phyloP scores from a whole-genome alignment of 2,797 vertebrate genomes.

The Cetoscarus ocellatus region DNA sequence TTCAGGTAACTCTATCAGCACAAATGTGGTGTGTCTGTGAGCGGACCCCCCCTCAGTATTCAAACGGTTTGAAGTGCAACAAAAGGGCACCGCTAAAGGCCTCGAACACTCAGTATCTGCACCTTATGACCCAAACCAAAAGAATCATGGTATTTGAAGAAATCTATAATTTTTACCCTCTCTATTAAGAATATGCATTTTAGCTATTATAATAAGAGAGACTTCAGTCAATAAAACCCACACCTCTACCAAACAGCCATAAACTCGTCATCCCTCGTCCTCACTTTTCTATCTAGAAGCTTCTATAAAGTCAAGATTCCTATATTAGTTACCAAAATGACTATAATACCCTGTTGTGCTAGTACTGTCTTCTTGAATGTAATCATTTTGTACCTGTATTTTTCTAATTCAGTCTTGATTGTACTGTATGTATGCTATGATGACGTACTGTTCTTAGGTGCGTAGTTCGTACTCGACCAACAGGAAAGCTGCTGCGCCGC shows the following conservation, averaged over 20 bases:
- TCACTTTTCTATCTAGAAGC: conserved; percentile 84
- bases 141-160: conserved; percentile 75
- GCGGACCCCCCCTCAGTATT: conserved; percentile 65
- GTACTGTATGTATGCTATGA: conserved; percentile 84
- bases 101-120: conserved; percentile 85
- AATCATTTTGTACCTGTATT: conserved; percentile 92
- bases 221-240: conserved; percentile 75
- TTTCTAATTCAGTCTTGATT: conserved; percentile 90
- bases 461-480: conserved; percentile 74
- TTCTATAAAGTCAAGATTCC: conserved; percentile 85
- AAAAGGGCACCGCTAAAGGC: conserved; percentile 78
- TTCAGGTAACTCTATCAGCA: conserved; percentile 97
- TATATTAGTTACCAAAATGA: conserved; percentile 86
- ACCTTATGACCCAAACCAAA: conserved; percentile 88
- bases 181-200: conserved; percentile 72
- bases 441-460: conserved; percentile 81
- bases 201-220: conserved; percentile 53
- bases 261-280: conserved; percentile 66
- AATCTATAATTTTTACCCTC: conserved; percentile 68
- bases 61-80: conserved; percentile 77
- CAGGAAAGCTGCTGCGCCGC: conserved; percentile 68
- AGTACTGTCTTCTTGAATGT: conserved; percentile 91
- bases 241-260: conserved; percentile 77
- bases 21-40: conserved; percentile 88
- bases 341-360: conserved; percentile 88